Base-by-base conservation (phyloP, 37 sponge, comb jelly and placozoan genomes). In the Diacarnus erythraeanus region DNA sequence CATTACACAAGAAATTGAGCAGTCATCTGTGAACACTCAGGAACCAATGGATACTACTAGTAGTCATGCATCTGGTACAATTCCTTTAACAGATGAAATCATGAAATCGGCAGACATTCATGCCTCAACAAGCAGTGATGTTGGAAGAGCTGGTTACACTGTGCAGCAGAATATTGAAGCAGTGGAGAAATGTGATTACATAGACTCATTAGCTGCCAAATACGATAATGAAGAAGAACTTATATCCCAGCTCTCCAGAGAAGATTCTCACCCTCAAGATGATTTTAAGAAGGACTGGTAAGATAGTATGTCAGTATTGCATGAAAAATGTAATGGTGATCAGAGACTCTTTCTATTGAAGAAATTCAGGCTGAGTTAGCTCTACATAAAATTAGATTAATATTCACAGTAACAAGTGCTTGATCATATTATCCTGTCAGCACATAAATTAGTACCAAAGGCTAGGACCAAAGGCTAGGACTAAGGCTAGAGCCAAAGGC, bases 131-230 rank as follows among this genome's bases (percentile, higher is more conserved):
- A 20, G 26, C 9, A 65, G 10, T 65, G 58, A 67, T 47, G 60
- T 86, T 0, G n/a, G 67, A 2, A 26, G 29, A 0, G 34, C 68
- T 23, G 80, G 75, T 5, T 86, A 35, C 60, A 2, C 58, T 6
- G 42, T 68, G n/a, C 80, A 79, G 12, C 56, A 66, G 23, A 59
- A 59, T 30, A 64, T 86, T 35, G 42, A 73, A 38, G 87, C 80
- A n/a, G 67, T 77, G 27, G 42, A 79, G 70, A 57, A 26, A 17
- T 51, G 10, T 69, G 80, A 61, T 2, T 65, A 65, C 66, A 2
- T 65, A 34, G 34, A 10, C 29, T 3, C 29, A 30, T 35, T 31
- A 18, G 31, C 2, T 65, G 66, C 29, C 2, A 3, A 30, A 15
- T 31, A 65, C 17, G 66, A 65, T 6, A 12, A 47, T 47, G 51